A percentile compares a stretch with the other conserved stretches of the same genome.
These are phyloP conservation scores for Petrocephalus zakoni DNA, from an alignment of 2,113 vertebrate genomes.

Conservation along the genomic window DNA sequence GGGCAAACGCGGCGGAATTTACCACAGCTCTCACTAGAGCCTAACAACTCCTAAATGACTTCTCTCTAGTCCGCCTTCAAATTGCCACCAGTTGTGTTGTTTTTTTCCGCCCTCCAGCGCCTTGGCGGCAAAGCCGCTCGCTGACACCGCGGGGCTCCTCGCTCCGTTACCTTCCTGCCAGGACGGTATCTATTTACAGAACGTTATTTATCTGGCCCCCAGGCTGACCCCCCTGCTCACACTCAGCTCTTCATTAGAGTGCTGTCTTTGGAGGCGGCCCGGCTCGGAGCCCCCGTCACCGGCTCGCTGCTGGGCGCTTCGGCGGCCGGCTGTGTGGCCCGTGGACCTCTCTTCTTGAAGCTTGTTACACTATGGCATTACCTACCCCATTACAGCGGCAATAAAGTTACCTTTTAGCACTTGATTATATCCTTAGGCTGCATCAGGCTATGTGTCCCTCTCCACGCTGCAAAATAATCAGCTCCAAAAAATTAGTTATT, in stretches of 20 bases:
- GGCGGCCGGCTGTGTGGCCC: background rate
- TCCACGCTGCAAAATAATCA: conserved; percentile 88
- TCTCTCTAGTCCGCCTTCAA: conserved; percentile 22
- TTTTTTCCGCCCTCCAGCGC: background rate
- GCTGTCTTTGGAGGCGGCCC: background rate
- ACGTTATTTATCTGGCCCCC: conserved; percentile 11
- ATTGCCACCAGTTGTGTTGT: conserved; percentile 18
- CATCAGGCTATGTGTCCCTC: conserved; percentile 75
- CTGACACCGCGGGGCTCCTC: background rate
- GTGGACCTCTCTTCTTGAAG: background rate
- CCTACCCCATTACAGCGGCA: conserved; percentile 56
- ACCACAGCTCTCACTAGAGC: conserved; percentile 32
- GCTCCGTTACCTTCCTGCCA: conserved; percentile 10
- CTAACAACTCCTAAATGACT: conserved; percentile 43
- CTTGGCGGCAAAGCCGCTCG: background rate
- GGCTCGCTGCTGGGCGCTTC: background rate
- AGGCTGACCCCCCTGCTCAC: background rate
- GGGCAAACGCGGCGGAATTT: conserved; percentile 40
- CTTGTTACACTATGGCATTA: conserved; percentile 33
- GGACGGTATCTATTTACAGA: conserved; percentile 21
- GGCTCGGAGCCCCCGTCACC: background rate
- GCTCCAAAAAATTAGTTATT: conserved; percentile 99
- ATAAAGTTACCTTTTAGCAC: conserved; percentile 75
- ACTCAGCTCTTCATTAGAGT: background rate
- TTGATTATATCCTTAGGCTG: conserved; percentile 92